Evolutionary conservation across 2,797 vertebrate species (phyloP).

Genomic region (Sebastolobus altivelis): DNA sequence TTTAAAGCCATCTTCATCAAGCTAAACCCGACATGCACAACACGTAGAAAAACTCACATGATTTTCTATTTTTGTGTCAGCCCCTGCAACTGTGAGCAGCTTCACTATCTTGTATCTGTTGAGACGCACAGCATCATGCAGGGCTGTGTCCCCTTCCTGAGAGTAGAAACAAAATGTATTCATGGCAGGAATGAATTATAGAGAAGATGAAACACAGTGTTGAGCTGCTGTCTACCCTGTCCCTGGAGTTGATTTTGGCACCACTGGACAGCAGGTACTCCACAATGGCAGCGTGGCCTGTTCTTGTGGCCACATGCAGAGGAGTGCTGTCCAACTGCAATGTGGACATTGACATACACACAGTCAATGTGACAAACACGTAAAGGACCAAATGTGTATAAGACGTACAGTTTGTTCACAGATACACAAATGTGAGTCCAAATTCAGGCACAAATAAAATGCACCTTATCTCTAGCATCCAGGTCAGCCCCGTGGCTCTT

Average conservation of each 20-base stretch:
- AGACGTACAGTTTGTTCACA: not conserved
- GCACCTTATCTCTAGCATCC: constrained; percentile 89
- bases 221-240: constrained; percentile 83
- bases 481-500: constrained; percentile 86
- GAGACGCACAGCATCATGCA: constrained; percentile 91
- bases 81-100: constrained; percentile 87
- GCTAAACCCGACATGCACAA: not conserved
- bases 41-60: constrained; percentile 74
- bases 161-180: not conserved
- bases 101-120: constrained; percentile 91
- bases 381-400: not conserved
- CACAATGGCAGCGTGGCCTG: constrained; percentile 86
- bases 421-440: not conserved
- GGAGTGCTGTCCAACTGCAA: constrained; percentile 89
- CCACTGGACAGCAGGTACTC: constrained; percentile 89
- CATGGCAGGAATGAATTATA: not conserved
- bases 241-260: constrained; percentile 86
- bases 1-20: not conserved
- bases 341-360: constrained; percentile 1
- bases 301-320: constrained; percentile 90
- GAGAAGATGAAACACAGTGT: not conserved
- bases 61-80: constrained; percentile 90
- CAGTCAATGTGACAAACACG: constrained; percentile 7
- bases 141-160: constrained; percentile 91
- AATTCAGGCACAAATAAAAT: constrained; percentile 13